These are phyloP conservation scores for Lutjanus argentimaculatus DNA, from an alignment of 2,797 vertebrate species.

Conservation along the genomic window DNA sequence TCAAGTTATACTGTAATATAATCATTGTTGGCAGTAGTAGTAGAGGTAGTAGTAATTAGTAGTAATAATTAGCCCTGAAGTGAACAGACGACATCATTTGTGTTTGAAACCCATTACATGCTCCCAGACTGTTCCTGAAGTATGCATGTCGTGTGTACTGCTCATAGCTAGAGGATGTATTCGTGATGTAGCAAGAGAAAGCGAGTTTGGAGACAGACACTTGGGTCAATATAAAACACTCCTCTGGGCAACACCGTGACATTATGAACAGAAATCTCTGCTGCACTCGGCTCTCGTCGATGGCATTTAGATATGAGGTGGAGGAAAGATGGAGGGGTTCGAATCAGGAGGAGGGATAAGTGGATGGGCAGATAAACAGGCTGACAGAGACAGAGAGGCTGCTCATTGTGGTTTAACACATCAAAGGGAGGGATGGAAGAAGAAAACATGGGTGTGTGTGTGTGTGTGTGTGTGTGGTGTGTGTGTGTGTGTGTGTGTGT, in stretches of 20 bases:
- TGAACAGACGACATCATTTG: background rate
- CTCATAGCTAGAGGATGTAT: constrained; percentile 1
- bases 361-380: constrained; percentile 54
- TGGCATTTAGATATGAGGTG: constrained; percentile 66
- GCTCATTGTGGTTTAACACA: constrained; percentile 49
- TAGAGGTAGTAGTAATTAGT: background rate
- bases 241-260: constrained; percentile 56
- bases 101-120: background rate
- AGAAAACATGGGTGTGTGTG: constrained; percentile 5
- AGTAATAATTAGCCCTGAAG: background rate
- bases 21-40: background rate
- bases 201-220: constrained; percentile 16
- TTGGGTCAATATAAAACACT: constrained; percentile 50
- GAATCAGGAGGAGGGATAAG: constrained; percentile 49
- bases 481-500: background rate
- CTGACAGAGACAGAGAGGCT: constrained; percentile 40
- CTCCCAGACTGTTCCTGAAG: background rate
- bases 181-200: constrained; percentile 10
- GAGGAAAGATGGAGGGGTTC: constrained; percentile 43
- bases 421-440: constrained; percentile 29
- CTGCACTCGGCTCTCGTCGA: constrained; percentile 33
- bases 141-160: background rate
- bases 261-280: constrained; percentile 64
- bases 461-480: constrained; percentile 3
- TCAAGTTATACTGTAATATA: background rate